Evolutionary conservation across 2,797 vertebrate species (phyloP), one percentile per base, ranked within the genome.

Genomic region (Ambastaia sidthimunki): DNA sequence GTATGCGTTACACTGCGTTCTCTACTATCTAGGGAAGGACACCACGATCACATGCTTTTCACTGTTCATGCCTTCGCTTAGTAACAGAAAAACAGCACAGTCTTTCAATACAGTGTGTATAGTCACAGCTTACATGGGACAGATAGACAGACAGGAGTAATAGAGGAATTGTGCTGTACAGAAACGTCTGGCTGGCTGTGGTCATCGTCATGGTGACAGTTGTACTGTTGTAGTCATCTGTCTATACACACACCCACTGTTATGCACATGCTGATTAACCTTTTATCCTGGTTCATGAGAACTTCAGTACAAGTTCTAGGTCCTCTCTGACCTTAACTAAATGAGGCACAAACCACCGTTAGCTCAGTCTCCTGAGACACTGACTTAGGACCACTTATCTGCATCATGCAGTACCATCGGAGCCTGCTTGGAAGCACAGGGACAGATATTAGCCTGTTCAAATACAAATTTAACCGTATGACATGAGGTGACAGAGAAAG

Each of bases 21-120:
- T 78, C 67, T 71, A 50, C 76, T 71, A 71, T 78, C 18, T 67
- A 80, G 60, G 57, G 69, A 21, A 10, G 15, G 50, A 72, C 77
- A 73, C 60, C 7, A 19, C 23, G 11, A 12, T 47, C 65, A 68
- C 37, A 73, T 80, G 69, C 70, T 80, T 80, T 60, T 72, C 48
- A 1, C 69, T 47, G 34, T 23, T 12, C 70, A 67, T 44, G 70
- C 71, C 48, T 47, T 11, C 16, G 13, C 60, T 55, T 48, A 67
- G 70, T 71, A 71, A 63, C 57, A 16, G 76, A 71, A 71, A 62
- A 15, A 78, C n/a, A 62, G 57, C 28, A 62, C 57, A 66, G 7
- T 34, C 63, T 47, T 60, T 54, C 48, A 4, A 19, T n/a, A 19
- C 23, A 60, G 57, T 63, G 31, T 63, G 16, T 31, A 28, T 28